A percentile compares a stretch with the other conserved stretches of the same genome.
Evolutionary conservation across 2,888 invertebrate genomes (phyloP).

Genomic region (Molorchus minor): DNA sequence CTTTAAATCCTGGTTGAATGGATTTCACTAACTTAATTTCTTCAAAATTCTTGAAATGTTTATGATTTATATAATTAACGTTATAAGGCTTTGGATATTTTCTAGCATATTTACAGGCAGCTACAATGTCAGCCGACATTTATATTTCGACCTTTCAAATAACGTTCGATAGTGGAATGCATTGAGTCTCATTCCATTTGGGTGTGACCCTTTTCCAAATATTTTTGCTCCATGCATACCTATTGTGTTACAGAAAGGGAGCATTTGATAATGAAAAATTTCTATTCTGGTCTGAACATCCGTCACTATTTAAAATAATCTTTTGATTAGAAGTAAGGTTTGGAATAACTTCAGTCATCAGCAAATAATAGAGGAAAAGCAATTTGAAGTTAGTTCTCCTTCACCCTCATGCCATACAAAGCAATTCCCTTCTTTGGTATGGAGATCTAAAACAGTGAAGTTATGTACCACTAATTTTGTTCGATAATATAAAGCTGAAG

Average conservation of each 20-base stretch:
- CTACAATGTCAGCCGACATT: neutral
- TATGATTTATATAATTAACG: neutral
- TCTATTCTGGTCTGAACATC: slow-evolving; percentile 23
- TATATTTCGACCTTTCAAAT: neutral
- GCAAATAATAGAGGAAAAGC: slow-evolving; percentile 22
- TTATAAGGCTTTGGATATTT: slow-evolving; percentile 3
- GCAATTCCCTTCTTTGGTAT: slow-evolving; percentile 20
- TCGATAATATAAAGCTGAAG: slow-evolving; percentile 27
- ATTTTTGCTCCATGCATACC: slow-evolving; percentile 29
- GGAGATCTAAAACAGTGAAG: slow-evolving; percentile 23
- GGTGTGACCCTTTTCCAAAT: slow-evolving; percentile 29
- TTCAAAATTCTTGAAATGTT: neutral
- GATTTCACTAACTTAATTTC: slow-evolving; percentile 4
- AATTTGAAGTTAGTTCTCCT: slow-evolving; percentile 20
- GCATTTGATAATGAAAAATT: slow-evolving; percentile 30
- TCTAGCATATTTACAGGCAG: neutral
- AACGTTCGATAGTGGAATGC: neutral
- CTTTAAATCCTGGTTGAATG: slow-evolving; percentile 1
- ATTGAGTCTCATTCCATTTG: slow-evolving; percentile 19
- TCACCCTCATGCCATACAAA: slow-evolving; percentile 27
- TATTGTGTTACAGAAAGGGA: slow-evolving; percentile 12
- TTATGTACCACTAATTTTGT: slow-evolving; percentile 31
- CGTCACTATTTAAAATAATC: slow-evolving; percentile 23
- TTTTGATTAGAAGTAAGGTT: neutral
- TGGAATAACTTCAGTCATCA: slow-evolving; percentile 12